Base-by-base conservation (phyloP, 2,888 invertebrate genomes). In the Pachymerium ferrugineum region DNA sequence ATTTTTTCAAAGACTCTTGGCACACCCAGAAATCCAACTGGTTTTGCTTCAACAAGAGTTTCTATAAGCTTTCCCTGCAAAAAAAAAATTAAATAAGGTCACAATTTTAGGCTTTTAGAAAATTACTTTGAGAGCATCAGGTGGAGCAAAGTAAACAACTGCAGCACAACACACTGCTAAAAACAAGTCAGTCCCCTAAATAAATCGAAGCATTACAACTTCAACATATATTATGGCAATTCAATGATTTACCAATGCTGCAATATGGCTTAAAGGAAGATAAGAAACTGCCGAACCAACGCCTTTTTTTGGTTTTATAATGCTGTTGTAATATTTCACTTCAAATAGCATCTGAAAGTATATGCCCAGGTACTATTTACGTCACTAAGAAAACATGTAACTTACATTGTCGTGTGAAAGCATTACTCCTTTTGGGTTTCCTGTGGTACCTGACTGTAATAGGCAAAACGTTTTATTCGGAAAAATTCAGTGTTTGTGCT, bases 1-100 rank as follows among this genome's bases (percentile, higher is more conserved):
- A 96, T 93, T 83, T 96, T 96, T 83, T 96, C 96, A 90, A 90
- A 96, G 3, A 96, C 93, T 78, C 96, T 86, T 14, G 96, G 96
- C 3, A 96, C 95, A 1, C 90, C 95, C 77, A 96, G 84, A 79
- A 96, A 93, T 76, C 86, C 85, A 5, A 95, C 94, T 0, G 96
- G 96, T 76, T 88, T 86, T 14, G 91, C 91, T 82, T 90, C 89
- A 79, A 87, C 86, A 76, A 94, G 83, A 0, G 92, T 90, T 75
- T 90, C 88, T 1, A 93, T 85, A 74, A 94, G 84, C 74, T 88
- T 89, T 72, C 93, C 94, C 70, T 70, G 28, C n/a, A 8, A 22
- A 68, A 33, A 3, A 38, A 38, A 6, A 3, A 38, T 38, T 2
- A 47, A 22, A 3, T 47, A 22, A 47, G 6, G 3, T 47, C 8